These are phyloP conservation scores for Acromyrmex heyeri DNA, from an alignment of 1,140 invertebrate genomes.

Conservation along the genomic window DNA sequence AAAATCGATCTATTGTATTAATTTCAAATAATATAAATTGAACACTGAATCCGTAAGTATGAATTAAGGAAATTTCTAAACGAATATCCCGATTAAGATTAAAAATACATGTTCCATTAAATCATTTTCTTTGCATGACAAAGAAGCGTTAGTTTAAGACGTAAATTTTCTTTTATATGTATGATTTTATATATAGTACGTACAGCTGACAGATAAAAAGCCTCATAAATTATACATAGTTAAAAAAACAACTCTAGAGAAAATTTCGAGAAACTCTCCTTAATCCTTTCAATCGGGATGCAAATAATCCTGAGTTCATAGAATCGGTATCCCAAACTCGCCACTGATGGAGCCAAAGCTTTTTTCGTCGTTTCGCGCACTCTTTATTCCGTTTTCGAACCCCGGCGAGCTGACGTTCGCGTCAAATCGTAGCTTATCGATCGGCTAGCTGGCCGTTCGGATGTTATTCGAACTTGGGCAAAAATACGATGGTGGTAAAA, in stretches of 20 bases:
- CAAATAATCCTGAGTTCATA: constrained; percentile 45
- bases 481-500: constrained; percentile 47
- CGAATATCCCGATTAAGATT: no score
- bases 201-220: neutral
- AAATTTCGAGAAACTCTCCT: constrained; percentile 32
- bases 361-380: constrained; percentile 39
- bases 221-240: constrained; percentile 34
- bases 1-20: no score
- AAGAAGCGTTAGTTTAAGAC: neutral
- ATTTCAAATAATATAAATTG: no score
- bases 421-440: constrained; percentile 60
- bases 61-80: no score
- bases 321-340: constrained; percentile 45
- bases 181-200: neutral
- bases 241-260: constrained; percentile 20
- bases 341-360: constrained; percentile 9
- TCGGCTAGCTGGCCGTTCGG: constrained; percentile 35
- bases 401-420: constrained; percentile 38
- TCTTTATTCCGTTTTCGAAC: constrained; percentile 52
- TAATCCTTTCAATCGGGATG: constrained; percentile 49
- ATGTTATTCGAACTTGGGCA: constrained; percentile 46
- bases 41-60: no score
- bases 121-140: neutral
- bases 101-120: neutral
- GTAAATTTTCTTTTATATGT: neutral